Evolutionary conservation across 2,113 vertebrate genomes (phyloP).

Genomic region (Blennius ocellaris): DNA sequence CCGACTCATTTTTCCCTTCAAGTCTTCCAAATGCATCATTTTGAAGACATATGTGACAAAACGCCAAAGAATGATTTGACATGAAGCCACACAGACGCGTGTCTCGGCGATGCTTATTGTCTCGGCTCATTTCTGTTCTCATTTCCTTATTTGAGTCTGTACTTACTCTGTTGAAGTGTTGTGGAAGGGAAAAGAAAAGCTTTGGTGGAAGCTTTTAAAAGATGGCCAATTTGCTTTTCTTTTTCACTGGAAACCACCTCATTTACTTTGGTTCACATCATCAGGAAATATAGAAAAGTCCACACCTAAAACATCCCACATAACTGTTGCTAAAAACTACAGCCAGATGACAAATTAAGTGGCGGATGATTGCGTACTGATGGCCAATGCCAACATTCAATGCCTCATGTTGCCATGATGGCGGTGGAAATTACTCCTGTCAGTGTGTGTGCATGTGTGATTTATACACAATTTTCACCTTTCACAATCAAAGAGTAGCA

Average conservation of each 20-base stretch:
- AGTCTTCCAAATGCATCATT: slow-evolving; percentile 9
- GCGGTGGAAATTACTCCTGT: too few relatives aligned
- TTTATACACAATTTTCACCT: too few relatives aligned
- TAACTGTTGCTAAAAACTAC: background rate
- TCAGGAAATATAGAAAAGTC: background rate
- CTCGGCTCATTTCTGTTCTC: background rate
- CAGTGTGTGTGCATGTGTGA: too few relatives aligned
- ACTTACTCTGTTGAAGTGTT: background rate
- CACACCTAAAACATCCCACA: background rate
- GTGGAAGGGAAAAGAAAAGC: background rate
- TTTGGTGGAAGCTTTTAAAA: background rate
- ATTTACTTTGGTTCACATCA: background rate
- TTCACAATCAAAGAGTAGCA: too few relatives aligned
- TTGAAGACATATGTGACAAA: background rate
- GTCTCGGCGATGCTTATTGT: background rate
- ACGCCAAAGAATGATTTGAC: background rate
- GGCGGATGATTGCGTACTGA: background rate
- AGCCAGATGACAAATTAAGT: background rate
- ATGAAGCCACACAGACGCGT: background rate
- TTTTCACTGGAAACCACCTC: background rate
- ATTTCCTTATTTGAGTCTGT: background rate
- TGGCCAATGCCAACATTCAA: background rate
- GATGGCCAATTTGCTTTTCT: background rate
- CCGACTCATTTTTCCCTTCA: background rate
- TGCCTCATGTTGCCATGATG: too few relatives aligned